A percentile compares a stretch with the other conserved stretches of the same genome.
These are phyloP conservation scores for Machimus rusticus DNA, from an alignment of 2,888 invertebrate species.

Conservation along the genomic window DNA sequence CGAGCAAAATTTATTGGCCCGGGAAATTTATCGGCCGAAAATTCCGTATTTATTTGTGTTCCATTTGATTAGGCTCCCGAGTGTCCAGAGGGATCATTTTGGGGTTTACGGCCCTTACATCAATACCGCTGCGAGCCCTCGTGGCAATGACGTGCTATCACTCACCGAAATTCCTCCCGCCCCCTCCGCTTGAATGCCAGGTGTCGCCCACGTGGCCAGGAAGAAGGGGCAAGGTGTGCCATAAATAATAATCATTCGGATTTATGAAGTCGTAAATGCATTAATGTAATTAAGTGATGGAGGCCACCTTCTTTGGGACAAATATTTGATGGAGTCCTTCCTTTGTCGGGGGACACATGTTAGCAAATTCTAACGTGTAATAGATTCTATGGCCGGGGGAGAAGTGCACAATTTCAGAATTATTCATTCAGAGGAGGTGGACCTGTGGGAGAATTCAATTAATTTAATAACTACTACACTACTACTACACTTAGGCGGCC, in stretches of 20 bases:
- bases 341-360: background rate
- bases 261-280: constrained; percentile 10
- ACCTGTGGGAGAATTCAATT: background rate
- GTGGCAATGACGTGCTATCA: background rate
- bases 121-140: background rate
- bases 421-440: background rate
- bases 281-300: constrained; percentile 5
- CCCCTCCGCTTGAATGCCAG: background rate
- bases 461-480: background rate
- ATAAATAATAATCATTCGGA: constrained; percentile 11
- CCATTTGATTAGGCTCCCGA: constrained; percentile 20
- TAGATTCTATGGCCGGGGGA: background rate
- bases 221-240: background rate
- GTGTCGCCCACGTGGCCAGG: background rate
- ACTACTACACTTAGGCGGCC: background rate
- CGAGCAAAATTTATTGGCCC: constrained; percentile 2
- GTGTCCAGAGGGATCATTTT: background rate
- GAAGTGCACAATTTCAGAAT: background rate
- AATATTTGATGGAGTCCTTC: background rate
- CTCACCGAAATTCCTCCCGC: background rate
- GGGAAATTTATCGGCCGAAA: constrained; percentile 17
- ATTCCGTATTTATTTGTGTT: constrained; percentile 30
- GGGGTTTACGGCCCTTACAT: background rate
- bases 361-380: background rate
- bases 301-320: background rate